Percentiles rank a stretch among this genome's conserved stretches.
These are phyloP conservation scores for Muscidifurax raptorellus DNA, from an alignment of 1,140 invertebrate genomes.

Conservation along the genomic window DNA sequence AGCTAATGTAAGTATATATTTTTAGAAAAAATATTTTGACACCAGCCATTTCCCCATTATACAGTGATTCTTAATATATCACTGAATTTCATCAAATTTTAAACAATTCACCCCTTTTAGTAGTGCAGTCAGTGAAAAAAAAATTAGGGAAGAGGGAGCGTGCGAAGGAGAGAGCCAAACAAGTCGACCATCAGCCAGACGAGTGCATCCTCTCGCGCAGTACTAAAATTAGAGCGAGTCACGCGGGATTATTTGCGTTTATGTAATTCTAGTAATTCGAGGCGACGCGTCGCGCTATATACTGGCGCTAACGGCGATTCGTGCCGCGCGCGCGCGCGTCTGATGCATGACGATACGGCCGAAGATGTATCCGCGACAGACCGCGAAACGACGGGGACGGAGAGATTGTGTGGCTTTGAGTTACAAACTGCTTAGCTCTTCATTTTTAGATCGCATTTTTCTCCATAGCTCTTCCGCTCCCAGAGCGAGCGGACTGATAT, in stretches of 20 bases:
- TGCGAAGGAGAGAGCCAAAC: not conserved
- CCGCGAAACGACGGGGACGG: not conserved
- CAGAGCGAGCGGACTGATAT: too few relatives aligned
- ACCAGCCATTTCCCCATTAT: too few relatives aligned
- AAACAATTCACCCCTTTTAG: too few relatives aligned
- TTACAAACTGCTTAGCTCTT: slow-evolving; percentile 29
- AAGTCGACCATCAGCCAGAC: not conserved
- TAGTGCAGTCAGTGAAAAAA: too few relatives aligned
- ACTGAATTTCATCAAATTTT: too few relatives aligned
- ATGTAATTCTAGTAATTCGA: slow-evolving; percentile 41
- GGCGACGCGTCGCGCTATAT: slow-evolving; percentile 1
- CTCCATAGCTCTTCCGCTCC: not conserved
- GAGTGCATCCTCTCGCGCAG: not conserved
- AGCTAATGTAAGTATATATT: too few relatives aligned
- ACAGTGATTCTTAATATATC: too few relatives aligned
- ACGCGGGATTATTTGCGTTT: slow-evolving; percentile 3
- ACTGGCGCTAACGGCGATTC: not conserved
- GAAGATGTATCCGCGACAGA: not conserved
- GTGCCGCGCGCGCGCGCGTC: not conserved
- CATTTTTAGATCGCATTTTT: slow-evolving; percentile 29
- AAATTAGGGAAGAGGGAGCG: too few relatives aligned
- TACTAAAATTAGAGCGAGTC: slow-evolving; percentile 2
- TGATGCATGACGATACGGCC: not conserved
- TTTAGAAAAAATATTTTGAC: too few relatives aligned
- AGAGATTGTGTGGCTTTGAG: not conserved